Percentiles rank a stretch among this genome's conserved stretches.
Evolutionary conservation across 2,113 vertebrate genomes (phyloP).

Genomic region (Pelvicachromis taeniatus): DNA sequence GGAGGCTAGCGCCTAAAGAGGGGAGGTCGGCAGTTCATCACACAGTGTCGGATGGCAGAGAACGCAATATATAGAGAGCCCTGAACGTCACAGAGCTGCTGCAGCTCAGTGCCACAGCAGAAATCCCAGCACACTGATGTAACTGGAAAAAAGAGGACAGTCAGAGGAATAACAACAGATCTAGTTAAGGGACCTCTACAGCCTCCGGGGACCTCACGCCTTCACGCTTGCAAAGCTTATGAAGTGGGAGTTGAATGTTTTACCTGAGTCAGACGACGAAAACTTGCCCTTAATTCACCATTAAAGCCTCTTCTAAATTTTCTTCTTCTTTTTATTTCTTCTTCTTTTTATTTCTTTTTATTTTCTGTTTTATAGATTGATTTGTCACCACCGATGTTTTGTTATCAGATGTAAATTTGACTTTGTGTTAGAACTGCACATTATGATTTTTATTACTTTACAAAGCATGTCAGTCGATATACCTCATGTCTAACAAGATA

Average conservation of each 20-base stretch:
- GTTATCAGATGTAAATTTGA: neutral
- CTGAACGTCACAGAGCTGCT: neutral
- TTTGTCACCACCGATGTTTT: constrained; percentile 3
- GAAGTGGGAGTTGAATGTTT: neutral
- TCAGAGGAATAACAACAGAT: neutral
- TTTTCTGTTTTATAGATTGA: constrained; percentile 14
- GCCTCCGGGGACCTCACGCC: neutral
- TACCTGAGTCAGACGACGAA: neutral
- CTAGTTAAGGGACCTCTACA: neutral
- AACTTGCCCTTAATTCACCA: constrained; percentile 51
- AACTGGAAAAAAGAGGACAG: constrained; percentile 18
- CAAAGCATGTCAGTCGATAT: neutral
- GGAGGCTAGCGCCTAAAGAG: constrained; percentile 74
- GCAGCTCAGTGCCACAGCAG: neutral
- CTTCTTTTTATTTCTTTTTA: no score
- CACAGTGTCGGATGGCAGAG: neutral
- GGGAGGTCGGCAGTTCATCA: neutral
- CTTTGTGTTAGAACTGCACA: neutral
- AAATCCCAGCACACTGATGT: neutral
- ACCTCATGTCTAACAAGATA: constrained; percentile 5
- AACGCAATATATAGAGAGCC: neutral
- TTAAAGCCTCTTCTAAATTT: constrained; percentile 47
- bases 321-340: no score
- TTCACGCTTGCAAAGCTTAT: constrained; percentile 9
- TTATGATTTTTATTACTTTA: neutral